A percentile compares a stretch with the other conserved stretches of the same genome.
phyloP scores from a whole-genome alignment of 1,140 invertebrate species.

The Akabosia matsudoensis region DNA sequence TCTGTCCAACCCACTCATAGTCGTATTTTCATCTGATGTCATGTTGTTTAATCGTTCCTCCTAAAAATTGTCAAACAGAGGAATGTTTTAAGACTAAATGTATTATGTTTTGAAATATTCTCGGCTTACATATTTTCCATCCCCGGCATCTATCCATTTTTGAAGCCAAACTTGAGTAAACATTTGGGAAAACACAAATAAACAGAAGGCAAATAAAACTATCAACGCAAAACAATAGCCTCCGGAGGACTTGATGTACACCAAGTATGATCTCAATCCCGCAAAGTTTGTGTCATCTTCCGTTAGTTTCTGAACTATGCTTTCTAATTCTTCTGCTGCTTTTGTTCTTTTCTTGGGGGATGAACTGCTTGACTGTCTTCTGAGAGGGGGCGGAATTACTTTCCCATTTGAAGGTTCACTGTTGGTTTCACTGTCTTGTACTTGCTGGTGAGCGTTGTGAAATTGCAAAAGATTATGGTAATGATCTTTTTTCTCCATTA shows the following conservation, averaged over 20 bases:
- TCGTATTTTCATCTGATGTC: constrained; percentile 40
- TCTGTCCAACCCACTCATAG: no score
- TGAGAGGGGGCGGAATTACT: no score
- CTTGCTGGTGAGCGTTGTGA: background rate
- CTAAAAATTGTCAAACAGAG: no score
- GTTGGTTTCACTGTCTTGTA: background rate
- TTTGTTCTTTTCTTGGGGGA: background rate
- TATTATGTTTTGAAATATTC: background rate
- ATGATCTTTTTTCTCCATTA: constrained; percentile 51
- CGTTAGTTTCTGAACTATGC: constrained; percentile 35
- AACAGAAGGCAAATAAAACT: constrained; percentile 47
- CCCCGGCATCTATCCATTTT: constrained; percentile 49
- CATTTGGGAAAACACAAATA: constrained; percentile 48
- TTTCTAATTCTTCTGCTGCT: background rate
- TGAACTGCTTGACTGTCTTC: background rate
- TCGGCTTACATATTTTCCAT: constrained; percentile 41
- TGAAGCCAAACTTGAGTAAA: constrained; percentile 49
- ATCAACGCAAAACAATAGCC: constrained; percentile 45
- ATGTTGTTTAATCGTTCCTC: constrained; percentile 40
- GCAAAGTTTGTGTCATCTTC: constrained; percentile 38
- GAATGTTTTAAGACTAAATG: no score
- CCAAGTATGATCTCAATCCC: constrained; percentile 39
- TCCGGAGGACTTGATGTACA: constrained; percentile 48
- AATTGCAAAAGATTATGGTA: constrained; percentile 49
- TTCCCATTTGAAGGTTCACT: background rate